Evolutionary conservation across 2,888 invertebrate genomes (phyloP).

Genomic region (Nomada fabriciana): DNA sequence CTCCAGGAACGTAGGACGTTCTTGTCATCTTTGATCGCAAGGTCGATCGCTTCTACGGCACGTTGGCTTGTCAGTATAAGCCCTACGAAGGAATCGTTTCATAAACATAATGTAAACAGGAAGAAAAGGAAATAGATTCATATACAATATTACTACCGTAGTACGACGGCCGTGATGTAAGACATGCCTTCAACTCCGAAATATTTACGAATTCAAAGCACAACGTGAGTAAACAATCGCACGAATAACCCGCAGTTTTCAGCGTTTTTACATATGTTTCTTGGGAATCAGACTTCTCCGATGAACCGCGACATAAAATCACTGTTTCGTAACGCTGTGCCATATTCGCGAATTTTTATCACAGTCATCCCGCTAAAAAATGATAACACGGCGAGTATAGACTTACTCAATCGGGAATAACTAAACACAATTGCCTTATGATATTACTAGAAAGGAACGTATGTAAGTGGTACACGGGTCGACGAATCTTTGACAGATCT

Average conservation of each 20-base stretch:
- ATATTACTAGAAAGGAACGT: too few species aligned
- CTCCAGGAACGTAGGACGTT: conserved; percentile 72
- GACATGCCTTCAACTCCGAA: conserved; percentile 66
- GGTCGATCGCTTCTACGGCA: conserved; percentile 77
- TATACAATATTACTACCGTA: conserved; percentile 71
- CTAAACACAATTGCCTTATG: neutral
- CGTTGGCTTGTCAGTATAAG: conserved; percentile 81
- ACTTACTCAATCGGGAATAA: neutral
- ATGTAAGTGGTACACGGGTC: neutral
- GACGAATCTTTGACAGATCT: neutral
- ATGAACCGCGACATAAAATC: conserved; percentile 77
- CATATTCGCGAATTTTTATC: conserved; percentile 35
- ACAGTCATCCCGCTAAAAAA: neutral
- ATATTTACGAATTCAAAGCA: conserved; percentile 79
- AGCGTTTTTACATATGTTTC: conserved; percentile 74
- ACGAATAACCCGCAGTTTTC: conserved; percentile 75
- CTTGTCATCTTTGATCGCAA: conserved; percentile 61
- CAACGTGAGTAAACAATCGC: conserved; percentile 75
- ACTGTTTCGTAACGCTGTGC: conserved; percentile 62
- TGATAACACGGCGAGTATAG: neutral
- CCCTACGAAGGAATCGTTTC: conserved; percentile 66
- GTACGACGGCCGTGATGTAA: conserved; percentile 71
- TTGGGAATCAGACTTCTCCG: conserved; percentile 73
- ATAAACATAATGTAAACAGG: neutral
- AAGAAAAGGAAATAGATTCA: neutral